These are phyloP conservation scores for Hippocampus zosterae DNA, from an alignment of 2,113 vertebrate genomes.

Conservation along the genomic window DNA sequence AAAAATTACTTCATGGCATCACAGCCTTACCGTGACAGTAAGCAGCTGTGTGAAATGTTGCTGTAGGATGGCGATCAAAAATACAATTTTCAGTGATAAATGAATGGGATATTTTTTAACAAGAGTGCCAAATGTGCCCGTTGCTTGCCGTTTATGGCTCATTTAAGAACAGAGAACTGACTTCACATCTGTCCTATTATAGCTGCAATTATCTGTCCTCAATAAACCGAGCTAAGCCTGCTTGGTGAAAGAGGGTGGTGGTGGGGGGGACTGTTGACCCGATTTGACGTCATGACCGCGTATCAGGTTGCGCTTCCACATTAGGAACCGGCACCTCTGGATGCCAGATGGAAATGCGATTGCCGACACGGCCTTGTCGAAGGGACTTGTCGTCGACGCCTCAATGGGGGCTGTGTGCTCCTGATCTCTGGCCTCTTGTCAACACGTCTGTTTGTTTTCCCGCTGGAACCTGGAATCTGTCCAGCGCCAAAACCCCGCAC, in stretches of 20 bases:
- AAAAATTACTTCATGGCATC: too few species aligned
- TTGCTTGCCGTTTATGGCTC: not conserved
- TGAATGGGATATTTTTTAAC: not conserved
- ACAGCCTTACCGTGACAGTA: too few species aligned
- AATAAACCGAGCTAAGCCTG: constrained; percentile 37
- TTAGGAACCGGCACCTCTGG: constrained; percentile 56
- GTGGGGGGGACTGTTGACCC: constrained; percentile 34
- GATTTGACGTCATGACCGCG: not conserved
- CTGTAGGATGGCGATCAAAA: too few species aligned
- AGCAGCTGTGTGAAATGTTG: too few species aligned
- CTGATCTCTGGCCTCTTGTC: constrained; percentile 66
- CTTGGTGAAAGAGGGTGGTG: constrained; percentile 1
- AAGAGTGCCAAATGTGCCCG: too few species aligned
- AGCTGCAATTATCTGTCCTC: constrained; percentile 56
- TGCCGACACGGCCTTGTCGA: constrained; percentile 43
- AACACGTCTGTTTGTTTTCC: constrained; percentile 67
- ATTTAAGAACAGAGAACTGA: constrained; percentile 6
- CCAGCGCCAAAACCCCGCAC: constrained; percentile 47
- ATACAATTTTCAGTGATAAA: not conserved
- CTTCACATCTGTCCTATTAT: constrained; percentile 61
- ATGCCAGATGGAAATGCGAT: constrained; percentile 49
- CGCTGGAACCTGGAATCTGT: constrained; percentile 48
- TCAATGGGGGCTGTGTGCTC: constrained; percentile 59
- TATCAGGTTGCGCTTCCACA: constrained; percentile 38
- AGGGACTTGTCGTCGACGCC: constrained; percentile 38